Evolutionary conservation across 1,140 invertebrate species (phyloP), one percentile per base, ranked within the genome.

Genomic region (Solenopsis invicta): DNA sequence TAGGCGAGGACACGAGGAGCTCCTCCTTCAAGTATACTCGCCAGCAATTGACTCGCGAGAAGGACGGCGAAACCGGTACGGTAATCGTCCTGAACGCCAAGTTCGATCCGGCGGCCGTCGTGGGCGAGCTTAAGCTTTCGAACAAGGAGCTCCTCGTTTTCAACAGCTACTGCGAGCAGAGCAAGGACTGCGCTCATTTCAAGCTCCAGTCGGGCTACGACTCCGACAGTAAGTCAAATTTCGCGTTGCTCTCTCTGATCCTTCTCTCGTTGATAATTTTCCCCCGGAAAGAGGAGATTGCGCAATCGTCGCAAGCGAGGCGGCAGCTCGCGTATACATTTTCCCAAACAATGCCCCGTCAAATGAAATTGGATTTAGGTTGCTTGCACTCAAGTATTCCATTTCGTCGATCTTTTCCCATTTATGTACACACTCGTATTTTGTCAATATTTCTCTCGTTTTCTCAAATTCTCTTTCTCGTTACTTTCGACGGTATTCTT

Each of bases 151-250:
- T 97, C 86, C 97, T 97, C 89, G 95, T 96, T 6, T 96, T 97
- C 48, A 96, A 97, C 62, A 97, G 97, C 6, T 97, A 97, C 92
- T 98, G 97, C 92, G 97, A 97, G 82, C 97, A 97, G 92, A 97
- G 97, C 93, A 97, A 97, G 86, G 96, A 97, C 87, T 98, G 97
- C 90, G 97, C 97, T 3, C 96, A 97, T 87, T 96, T 97, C 54
- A 97, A 97, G 91, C 84, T 97, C 10, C 96, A 97, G 74, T 96
- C 97, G 18, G 97, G 96, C 89, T 92, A 96, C 21, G 92, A 96
- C 56, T 92, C 92, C 0, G 95, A 95, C 37, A 94, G 96, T 96
- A 90, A 95, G 95, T 95, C 56, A 16, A 61, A 75, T 71, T 62
- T 72, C 13, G 1, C 4, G 18, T 10, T 18, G 4, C 29, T 29